A percentile compares a stretch with the other conserved stretches of the same genome.
Conservation (phyloP, 2,113 vertebrate species). For the Cochlearius cochlearius region DNA sequence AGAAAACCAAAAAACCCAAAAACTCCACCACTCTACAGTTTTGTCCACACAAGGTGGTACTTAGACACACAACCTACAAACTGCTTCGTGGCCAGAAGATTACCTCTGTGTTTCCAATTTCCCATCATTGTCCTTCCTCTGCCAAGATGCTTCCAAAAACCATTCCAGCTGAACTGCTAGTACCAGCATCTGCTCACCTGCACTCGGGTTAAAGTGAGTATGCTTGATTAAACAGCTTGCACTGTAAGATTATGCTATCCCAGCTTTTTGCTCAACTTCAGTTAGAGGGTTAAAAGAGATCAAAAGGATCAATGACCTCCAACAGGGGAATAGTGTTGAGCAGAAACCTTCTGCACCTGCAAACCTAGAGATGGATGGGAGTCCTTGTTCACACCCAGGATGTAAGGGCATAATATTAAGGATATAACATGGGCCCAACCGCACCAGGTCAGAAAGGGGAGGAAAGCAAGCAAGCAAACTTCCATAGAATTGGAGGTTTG, state of each 20-base stretch:
- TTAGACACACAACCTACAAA: not conserved
- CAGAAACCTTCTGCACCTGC: not conserved
- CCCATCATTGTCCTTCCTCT: not conserved
- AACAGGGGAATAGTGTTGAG: not conserved
- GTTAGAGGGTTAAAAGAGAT: not conserved
- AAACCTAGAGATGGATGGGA: accelerated
- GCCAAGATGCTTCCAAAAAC: not conserved
- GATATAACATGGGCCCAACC: not conserved
- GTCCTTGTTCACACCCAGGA: not conserved
- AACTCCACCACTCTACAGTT: not conserved
- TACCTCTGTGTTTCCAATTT: not conserved
- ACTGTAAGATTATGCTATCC: not conserved
- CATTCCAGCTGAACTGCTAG: not conserved
- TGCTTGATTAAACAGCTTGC: not conserved
- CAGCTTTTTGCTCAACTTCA: not conserved
- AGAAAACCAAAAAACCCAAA: not conserved
- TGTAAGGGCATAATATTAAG: accelerated
- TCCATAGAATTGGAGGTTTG: not conserved
- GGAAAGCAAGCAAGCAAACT: not conserved
- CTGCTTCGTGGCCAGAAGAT: not conserved
- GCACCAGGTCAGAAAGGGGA: not conserved
- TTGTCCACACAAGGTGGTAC: not conserved
- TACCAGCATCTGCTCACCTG: not conserved
- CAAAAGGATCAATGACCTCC: not conserved
- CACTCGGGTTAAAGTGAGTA: not conserved